phyloP scores from a whole-genome alignment of 2,888 invertebrate species.

The Pachycephus smyrnensis region DNA sequence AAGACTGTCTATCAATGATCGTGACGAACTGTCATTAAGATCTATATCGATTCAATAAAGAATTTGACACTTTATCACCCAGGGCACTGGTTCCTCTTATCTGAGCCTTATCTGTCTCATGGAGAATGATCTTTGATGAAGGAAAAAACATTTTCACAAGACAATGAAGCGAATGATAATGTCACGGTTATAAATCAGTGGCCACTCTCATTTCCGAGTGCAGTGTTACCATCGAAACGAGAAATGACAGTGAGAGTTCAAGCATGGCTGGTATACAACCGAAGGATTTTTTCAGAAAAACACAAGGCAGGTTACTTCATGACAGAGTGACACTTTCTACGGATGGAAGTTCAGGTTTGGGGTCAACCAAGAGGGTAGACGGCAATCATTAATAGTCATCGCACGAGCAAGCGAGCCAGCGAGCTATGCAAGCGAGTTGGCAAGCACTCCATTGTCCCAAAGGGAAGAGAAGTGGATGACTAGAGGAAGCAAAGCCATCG shows the following conservation, averaged over 20 bases:
- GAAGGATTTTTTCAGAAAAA: background rate
- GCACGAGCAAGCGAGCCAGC: conserved; percentile 43
- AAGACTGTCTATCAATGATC: background rate
- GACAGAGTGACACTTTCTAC: conserved; percentile 49
- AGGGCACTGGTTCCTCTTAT: background rate
- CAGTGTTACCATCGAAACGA: background rate
- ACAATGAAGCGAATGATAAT: background rate
- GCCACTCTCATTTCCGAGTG: background rate
- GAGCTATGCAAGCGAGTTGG: conserved; percentile 6
- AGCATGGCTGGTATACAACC: background rate
- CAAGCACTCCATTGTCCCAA: conserved; percentile 21
- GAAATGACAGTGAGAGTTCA: background rate
- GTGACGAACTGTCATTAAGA: background rate
- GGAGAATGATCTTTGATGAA: background rate
- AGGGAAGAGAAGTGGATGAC: conserved; percentile 16
- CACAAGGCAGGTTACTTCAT: conserved; percentile 33
- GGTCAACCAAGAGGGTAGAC: conserved; percentile 54
- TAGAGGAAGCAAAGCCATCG: conserved; percentile 15
- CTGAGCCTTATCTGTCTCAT: background rate
- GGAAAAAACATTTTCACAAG: background rate
- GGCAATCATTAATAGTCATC: conserved; percentile 57
- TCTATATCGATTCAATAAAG: background rate
- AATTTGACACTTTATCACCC: background rate
- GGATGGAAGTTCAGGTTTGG: conserved; percentile 25
- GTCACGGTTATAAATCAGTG: background rate